A percentile compares a stretch with the other conserved stretches of the same genome.
Evolutionary conservation across 2,797 vertebrate species (phyloP).

Genomic region (Lophius americanus): DNA sequence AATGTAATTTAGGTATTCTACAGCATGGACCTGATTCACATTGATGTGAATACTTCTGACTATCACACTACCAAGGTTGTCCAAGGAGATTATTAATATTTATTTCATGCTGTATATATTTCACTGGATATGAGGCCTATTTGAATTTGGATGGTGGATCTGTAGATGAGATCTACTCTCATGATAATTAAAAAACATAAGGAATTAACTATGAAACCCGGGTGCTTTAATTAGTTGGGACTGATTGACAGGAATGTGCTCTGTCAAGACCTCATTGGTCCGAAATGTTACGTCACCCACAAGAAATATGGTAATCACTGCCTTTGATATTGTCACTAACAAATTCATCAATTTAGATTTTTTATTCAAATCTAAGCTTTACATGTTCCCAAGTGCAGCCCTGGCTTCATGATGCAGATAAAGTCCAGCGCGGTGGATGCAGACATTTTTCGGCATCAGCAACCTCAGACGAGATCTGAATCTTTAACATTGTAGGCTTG

Average conservation of each 20-base stretch:
- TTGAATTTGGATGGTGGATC: no score
- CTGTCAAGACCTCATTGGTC: slow-evolving; percentile 1
- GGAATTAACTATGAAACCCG: no score
- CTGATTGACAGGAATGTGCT: not conserved
- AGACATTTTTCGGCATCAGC: slow-evolving; percentile 11
- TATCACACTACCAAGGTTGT: no score
- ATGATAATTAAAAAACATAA: no score
- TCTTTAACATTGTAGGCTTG: slow-evolving; percentile 19
- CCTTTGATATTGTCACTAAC: not conserved
- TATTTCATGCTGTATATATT: no score
- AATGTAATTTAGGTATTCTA: no score
- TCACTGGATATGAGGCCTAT: no score
- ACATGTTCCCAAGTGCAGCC: not conserved
- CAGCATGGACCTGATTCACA: no score
- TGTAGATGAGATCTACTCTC: no score
- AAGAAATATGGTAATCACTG: not conserved
- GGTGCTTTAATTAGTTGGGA: slow-evolving; percentile 7
- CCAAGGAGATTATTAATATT: no score
- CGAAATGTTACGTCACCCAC: not conserved
- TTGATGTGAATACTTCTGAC: no score
- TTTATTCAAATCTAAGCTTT: slow-evolving; percentile 40
- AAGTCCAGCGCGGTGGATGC: not conserved
- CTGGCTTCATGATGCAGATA: slow-evolving; percentile 11
- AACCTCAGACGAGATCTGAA: slow-evolving; percentile 14
- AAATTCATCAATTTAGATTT: slow-evolving; percentile 5